Conservation (phyloP, 2,888 invertebrate species). For the Drosophila sordidula region DNA sequence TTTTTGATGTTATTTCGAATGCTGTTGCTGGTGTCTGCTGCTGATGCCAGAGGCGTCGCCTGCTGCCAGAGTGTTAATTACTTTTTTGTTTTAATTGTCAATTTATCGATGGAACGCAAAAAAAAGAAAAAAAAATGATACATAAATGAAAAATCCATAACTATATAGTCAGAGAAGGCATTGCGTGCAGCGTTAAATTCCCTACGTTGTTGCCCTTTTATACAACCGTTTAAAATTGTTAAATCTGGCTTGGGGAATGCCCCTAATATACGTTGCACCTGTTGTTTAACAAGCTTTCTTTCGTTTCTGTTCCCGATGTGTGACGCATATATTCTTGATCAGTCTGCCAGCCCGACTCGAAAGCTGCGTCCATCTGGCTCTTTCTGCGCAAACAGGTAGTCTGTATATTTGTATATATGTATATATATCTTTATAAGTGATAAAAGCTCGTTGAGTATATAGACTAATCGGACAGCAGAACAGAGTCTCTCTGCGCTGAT, state of each 20-base stretch:
- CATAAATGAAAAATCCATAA: not conserved
- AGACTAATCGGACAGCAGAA: not conserved
- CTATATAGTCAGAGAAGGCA: not conserved
- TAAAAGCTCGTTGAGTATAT: not conserved
- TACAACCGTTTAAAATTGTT: not conserved
- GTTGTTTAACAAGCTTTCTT: too few relatives aligned
- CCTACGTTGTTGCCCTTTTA: not conserved
- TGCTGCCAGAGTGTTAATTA: slow-evolving; percentile 65
- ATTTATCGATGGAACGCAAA: slow-evolving; percentile 52
- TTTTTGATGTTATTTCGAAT: slow-evolving; percentile 49
- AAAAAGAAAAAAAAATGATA: slow-evolving; percentile 9
- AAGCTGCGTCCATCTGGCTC: not conserved
- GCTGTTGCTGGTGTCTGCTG: slow-evolving; percentile 11
- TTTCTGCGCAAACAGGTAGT: too few relatives aligned
- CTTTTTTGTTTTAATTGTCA: slow-evolving; percentile 71
- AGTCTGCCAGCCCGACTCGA: not conserved
- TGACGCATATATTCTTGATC: not conserved
- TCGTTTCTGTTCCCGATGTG: not conserved
- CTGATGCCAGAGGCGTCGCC: slow-evolving; percentile 24
- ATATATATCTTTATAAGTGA: too few relatives aligned
- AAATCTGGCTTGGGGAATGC: not conserved
- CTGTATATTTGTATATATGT: too few relatives aligned
- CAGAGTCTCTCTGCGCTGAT: not conserved
- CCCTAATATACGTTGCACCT: too few relatives aligned
- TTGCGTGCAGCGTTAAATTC: not conserved